Evolutionary conservation across 2,797 vertebrate genomes (phyloP).

Genomic region (Phaenicophaeus curvirostris): DNA sequence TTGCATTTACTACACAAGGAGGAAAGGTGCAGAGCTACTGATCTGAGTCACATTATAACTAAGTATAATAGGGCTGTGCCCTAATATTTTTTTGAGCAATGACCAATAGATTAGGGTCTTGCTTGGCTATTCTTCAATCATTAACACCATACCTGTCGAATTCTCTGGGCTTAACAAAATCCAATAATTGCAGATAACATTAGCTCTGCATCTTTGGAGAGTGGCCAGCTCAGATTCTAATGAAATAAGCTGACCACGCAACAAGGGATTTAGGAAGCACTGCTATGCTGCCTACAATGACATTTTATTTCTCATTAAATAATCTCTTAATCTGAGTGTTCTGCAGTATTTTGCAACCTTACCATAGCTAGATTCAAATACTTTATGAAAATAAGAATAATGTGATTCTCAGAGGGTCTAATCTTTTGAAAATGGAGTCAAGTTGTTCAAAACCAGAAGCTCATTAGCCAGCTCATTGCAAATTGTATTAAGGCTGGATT

Average conservation of each 20-base stretch:
- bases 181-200: slow-evolving; percentile 27
- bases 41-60: slow-evolving; percentile 10
- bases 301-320: slow-evolving; percentile 70
- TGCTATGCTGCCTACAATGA: slow-evolving; percentile 52
- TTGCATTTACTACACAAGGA: neutral
- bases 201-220: slow-evolving; percentile 71
- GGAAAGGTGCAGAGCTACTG: slow-evolving; percentile 7
- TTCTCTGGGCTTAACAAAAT: slow-evolving; percentile 54
- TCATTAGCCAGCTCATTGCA: slow-evolving; percentile 7
- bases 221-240: slow-evolving; percentile 67
- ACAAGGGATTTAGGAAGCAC: slow-evolving; percentile 56
- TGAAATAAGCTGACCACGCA: slow-evolving; percentile 66
- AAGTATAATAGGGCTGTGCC: neutral
- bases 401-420: slow-evolving; percentile 27
- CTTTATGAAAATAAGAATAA: slow-evolving; percentile 36
- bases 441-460: slow-evolving; percentile 70
- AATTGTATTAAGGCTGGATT: neutral
- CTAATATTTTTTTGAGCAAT: neutral
- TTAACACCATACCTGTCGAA: slow-evolving; percentile 45
- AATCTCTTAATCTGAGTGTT: slow-evolving; percentile 59
- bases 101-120: slow-evolving; percentile 3
- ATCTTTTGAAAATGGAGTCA: slow-evolving; percentile 66
- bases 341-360: slow-evolving; percentile 40
- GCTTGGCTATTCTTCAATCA: slow-evolving; percentile 14
- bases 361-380: slow-evolving; percentile 41